Conservation (phyloP, 2,113 vertebrate species). For the Aegithalos caudatus region DNA sequence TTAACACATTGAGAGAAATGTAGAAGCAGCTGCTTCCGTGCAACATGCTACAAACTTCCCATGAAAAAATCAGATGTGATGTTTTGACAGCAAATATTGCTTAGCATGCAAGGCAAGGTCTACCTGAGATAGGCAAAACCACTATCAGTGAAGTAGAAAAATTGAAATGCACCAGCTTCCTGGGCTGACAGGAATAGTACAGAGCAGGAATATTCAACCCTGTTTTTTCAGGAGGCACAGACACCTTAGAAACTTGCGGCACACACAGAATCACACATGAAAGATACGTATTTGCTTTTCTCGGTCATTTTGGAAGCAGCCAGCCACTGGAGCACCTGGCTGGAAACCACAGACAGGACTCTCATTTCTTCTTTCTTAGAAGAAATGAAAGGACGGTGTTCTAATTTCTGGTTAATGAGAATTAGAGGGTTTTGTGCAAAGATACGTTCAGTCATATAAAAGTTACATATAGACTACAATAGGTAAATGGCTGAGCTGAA, state of each 20-base stretch:
- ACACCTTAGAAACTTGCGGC: neutral
- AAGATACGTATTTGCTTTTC: neutral
- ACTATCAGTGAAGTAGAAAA: neutral
- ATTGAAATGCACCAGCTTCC: neutral
- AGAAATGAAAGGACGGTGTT: neutral
- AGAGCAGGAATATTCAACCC: neutral
- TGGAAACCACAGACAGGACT: neutral
- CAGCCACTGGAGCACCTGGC: neutral
- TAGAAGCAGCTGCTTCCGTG: neutral
- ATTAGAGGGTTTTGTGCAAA: neutral
- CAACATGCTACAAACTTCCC: neutral
- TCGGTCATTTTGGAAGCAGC: neutral
- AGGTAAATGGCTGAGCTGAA: neutral
- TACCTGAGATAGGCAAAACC: neutral
- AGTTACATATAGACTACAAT: neutral
- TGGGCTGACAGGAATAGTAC: neutral
- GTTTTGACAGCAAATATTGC: neutral
- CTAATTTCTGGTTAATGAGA: neutral
- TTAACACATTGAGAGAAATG: neutral
- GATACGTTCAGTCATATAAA: rapidly evolving
- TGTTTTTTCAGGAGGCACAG: neutral
- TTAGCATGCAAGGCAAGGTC: neutral
- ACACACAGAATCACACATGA: neutral
- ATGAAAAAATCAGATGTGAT: neutral
- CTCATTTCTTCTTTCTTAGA: no score